A percentile compares a stretch with the other conserved stretches of the same genome.
phyloP scores from a whole-genome alignment of 2,113 vertebrate species.

The Ptilorrhoa leucosticta region DNA sequence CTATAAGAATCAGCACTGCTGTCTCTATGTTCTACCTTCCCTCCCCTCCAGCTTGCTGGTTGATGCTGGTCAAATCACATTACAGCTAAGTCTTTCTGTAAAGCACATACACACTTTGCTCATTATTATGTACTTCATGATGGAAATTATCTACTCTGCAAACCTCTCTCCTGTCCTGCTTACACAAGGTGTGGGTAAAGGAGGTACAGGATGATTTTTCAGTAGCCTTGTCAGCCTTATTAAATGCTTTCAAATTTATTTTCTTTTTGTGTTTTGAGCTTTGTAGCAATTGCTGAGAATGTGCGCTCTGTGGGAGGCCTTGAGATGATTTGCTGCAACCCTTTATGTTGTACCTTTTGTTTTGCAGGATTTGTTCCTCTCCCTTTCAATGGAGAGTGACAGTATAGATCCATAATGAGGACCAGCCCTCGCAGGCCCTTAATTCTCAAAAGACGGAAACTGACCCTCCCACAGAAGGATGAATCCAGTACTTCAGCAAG shows the following conservation, averaged over 20 bases:
- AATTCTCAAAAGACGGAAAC: constrained; percentile 91
- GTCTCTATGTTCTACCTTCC: background rate
- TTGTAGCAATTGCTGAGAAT: background rate
- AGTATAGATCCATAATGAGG: constrained; percentile 80
- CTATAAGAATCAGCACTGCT: background rate
- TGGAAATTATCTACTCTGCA: background rate
- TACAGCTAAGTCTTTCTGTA: background rate
- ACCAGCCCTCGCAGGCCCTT: constrained; percentile 89
- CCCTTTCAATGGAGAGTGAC: constrained; percentile 72
- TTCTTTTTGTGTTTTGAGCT: background rate
- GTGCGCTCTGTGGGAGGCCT: background rate
- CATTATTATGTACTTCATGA: background rate
- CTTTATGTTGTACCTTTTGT: background rate
- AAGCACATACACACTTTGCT: background rate
- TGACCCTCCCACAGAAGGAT: constrained; percentile 74
- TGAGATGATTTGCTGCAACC: background rate
- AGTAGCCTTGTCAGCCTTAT: background rate
- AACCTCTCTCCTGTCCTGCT: background rate
- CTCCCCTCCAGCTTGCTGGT: background rate
- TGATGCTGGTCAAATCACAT: background rate
- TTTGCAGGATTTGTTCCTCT: constrained; percentile 50
- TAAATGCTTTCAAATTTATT: background rate
- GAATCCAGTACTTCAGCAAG: background rate
- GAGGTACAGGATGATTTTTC: background rate
- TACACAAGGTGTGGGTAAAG: background rate